phyloP scores from a whole-genome alignment of 2,888 invertebrate species.

The Acleris cristana region DNA sequence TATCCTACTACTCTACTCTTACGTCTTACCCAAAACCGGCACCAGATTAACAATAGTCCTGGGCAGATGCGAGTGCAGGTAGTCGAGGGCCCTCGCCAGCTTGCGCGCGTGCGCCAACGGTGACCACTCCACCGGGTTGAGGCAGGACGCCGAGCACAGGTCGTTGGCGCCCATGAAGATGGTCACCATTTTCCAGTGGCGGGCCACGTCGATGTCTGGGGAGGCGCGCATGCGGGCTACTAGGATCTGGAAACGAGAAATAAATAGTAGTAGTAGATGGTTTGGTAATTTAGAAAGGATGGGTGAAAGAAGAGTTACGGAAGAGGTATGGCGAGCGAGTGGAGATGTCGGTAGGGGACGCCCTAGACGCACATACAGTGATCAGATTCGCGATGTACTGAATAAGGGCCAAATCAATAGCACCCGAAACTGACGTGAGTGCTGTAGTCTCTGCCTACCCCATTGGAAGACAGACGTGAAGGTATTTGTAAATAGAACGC shows the following conservation, averaged over 20 bases:
- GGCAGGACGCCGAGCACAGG: conserved; percentile 89
- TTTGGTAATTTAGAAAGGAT: too few relatives aligned
- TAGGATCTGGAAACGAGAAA: conserved; percentile 73
- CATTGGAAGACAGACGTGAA: too few relatives aligned
- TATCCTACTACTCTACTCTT: neutral
- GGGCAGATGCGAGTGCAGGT: conserved; percentile 85
- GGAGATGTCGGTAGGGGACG: too few relatives aligned
- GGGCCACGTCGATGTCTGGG: conserved; percentile 82
- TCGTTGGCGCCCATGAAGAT: conserved; percentile 91
- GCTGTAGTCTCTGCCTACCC: too few relatives aligned
- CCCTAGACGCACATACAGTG: too few relatives aligned
- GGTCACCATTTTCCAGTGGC: conserved; percentile 91
- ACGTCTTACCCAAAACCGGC: conserved; percentile 86
- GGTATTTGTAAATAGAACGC: too few relatives aligned
- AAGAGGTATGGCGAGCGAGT: too few relatives aligned
- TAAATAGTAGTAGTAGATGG: neutral
- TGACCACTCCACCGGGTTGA: conserved; percentile 83
- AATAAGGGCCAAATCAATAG: too few relatives aligned
- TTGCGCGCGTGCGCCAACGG: conserved; percentile 85
- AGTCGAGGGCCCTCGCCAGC: conserved; percentile 86
- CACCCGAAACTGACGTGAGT: too few relatives aligned
- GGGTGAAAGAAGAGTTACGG: too few relatives aligned
- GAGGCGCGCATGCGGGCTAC: conserved; percentile 86
- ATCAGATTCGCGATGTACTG: too few relatives aligned
- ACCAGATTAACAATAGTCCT: conserved; percentile 88